Conservation (phyloP, 2,113 vertebrate species). For the Aplodontia rufa region DNA sequence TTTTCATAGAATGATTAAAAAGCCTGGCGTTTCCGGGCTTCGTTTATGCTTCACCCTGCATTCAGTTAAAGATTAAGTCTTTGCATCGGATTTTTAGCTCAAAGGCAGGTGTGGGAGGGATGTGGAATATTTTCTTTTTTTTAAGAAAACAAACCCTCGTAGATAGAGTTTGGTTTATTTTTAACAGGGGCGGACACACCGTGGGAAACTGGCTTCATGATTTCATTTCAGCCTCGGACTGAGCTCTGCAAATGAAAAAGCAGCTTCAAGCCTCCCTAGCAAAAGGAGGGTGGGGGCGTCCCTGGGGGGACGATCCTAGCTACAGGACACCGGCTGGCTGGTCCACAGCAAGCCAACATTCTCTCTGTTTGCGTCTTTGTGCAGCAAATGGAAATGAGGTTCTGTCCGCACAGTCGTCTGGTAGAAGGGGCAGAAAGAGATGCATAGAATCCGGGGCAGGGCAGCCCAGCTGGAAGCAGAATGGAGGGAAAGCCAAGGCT, state of each 20-base stretch:
- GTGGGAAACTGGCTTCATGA: not conserved
- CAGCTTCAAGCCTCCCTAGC: not conserved
- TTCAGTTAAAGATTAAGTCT: conserved; percentile 59
- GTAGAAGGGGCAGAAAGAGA: not conserved
- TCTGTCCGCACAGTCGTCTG: not conserved
- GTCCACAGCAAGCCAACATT: not conserved
- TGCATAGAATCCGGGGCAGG: not conserved
- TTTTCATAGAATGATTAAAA: not conserved
- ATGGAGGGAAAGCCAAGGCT: not conserved
- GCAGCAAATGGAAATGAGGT: accelerated
- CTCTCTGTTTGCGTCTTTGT: not conserved
- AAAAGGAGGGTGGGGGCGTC: not conserved
- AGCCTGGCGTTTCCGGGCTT: not conserved
- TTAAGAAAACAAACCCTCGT: not conserved
- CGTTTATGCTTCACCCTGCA: not conserved
- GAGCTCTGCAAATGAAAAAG: not conserved
- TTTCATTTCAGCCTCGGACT: not conserved
- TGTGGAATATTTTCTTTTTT: conserved; percentile 46
- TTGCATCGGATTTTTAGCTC: not conserved
- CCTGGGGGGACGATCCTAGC: not conserved
- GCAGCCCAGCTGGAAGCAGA: not conserved
- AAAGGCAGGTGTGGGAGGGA: not conserved
- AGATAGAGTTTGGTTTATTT: conserved; percentile 50
- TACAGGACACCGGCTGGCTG: no score
- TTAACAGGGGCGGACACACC: not conserved